These are phyloP conservation scores for Gasterosteus nipponicus DNA, from an alignment of 2,113 vertebrate genomes.

Conservation along the genomic window DNA sequence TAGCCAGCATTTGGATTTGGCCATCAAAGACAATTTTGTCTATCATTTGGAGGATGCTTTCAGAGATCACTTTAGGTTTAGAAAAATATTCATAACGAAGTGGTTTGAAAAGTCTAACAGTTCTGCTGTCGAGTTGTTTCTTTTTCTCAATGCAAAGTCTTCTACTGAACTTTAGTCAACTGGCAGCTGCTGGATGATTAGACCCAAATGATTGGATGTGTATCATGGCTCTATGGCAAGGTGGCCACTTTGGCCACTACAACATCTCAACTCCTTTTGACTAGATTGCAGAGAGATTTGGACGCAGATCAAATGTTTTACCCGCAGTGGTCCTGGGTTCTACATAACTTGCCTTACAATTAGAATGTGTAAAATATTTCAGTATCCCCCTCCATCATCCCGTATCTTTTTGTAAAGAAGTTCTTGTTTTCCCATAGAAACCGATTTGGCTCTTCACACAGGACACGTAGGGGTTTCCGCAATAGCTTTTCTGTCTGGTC, in stretches of 20 bases:
- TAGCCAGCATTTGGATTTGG: constrained; percentile 16
- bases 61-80: constrained; percentile 6
- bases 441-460: background rate
- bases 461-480: no score
- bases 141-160: constrained; percentile 9
- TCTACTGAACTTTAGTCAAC: constrained; percentile 20
- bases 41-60: constrained; percentile 9
- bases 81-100: background rate
- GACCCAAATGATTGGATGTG: no score
- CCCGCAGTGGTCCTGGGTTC: background rate
- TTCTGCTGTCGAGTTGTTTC: constrained; percentile 18
- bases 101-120: background rate
- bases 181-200: no score
- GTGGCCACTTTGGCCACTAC: no score
- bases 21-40: background rate
- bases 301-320: background rate
- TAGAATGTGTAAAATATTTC: background rate
- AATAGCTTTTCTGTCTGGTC: background rate
- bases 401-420: background rate
- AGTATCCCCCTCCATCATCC: background rate
- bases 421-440: background rate
- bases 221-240: no score
- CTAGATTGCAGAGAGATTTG: no score
- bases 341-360: background rate
- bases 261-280: no score